Conservation (phyloP, 2,888 invertebrate genomes). For the Stenodera caucasica region DNA sequence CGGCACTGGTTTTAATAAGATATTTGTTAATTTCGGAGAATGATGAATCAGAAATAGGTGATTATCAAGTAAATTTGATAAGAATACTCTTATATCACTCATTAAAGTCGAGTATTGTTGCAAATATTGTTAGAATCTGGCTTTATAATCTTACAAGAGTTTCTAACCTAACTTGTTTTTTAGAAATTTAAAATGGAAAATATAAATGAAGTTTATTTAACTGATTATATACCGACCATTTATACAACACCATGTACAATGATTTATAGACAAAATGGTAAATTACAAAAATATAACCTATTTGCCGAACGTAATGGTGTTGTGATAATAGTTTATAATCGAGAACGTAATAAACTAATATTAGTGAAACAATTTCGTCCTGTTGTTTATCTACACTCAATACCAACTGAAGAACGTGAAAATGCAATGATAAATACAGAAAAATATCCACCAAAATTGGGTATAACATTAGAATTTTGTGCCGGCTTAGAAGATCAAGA, state of each 20-base stretch:
- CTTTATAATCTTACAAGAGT: background rate
- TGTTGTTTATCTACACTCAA: slow-evolving; percentile 72
- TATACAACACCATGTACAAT: slow-evolving; percentile 75
- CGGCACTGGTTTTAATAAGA: background rate
- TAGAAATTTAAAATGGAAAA: slow-evolving; percentile 44
- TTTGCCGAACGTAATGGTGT: slow-evolving; percentile 83
- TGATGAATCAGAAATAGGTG: no score
- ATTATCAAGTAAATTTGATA: background rate
- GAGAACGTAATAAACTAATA: slow-evolving; percentile 70
- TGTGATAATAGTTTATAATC: slow-evolving; percentile 78
- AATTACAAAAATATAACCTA: slow-evolving; percentile 74
- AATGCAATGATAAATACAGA: slow-evolving; percentile 59
- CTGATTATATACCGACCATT: slow-evolving; percentile 50
- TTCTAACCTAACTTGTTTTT: slow-evolving; percentile 9
- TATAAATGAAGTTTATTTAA: slow-evolving; percentile 46
- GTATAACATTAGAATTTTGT: slow-evolving; percentile 86
- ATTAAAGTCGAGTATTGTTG: background rate
- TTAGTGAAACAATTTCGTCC: slow-evolving; percentile 91
- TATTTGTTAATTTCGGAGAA: no score
- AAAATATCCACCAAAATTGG: slow-evolving; percentile 68
- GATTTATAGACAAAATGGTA: slow-evolving; percentile 72
- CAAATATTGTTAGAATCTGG: background rate
- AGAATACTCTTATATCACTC: background rate
- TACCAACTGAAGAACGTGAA: slow-evolving; percentile 59
- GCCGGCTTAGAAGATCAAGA: slow-evolving; percentile 90